Evolutionary conservation across 2,797 vertebrate genomes (phyloP).

Genomic region (Tamandua tetradactyla): DNA sequence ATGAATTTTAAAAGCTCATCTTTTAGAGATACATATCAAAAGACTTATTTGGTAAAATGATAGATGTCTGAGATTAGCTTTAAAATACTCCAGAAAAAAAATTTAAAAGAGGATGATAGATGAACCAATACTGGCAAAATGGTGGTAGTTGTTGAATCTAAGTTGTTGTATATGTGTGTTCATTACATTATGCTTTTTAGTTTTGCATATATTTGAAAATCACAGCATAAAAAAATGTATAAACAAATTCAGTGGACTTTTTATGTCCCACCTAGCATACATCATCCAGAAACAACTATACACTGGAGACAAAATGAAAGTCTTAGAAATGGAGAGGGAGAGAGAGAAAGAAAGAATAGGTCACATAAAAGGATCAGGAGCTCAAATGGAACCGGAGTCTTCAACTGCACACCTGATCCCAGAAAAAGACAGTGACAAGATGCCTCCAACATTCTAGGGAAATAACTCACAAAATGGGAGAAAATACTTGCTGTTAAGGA

Average conservation of each 20-base stretch:
- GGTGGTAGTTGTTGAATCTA: neutral
- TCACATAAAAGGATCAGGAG: neutral
- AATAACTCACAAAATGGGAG: neutral
- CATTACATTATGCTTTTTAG: neutral
- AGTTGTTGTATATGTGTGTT: neutral
- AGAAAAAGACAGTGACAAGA: neutral
- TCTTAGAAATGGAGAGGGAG: neutral
- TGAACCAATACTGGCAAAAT: neutral
- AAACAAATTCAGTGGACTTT: neutral
- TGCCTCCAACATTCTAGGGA: neutral
- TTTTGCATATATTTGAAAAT: neutral
- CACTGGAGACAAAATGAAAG: neutral
- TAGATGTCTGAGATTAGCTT: conserved; percentile 3
- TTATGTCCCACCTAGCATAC: neutral
- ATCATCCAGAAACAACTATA: neutral
- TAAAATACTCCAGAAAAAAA: neutral
- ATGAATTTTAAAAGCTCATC: neutral
- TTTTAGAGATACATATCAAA: neutral
- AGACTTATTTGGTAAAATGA: neutral
- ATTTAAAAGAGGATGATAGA: neutral
- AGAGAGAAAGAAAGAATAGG: neutral
- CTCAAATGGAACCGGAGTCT: neutral
- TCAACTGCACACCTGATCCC: neutral
- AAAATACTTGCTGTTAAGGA: neutral
- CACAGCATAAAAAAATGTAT: neutral